A percentile compares a stretch with the other conserved stretches of the same genome.
Evolutionary conservation across 2,113 vertebrate genomes (phyloP).

Genomic region (Microtus oregoni): DNA sequence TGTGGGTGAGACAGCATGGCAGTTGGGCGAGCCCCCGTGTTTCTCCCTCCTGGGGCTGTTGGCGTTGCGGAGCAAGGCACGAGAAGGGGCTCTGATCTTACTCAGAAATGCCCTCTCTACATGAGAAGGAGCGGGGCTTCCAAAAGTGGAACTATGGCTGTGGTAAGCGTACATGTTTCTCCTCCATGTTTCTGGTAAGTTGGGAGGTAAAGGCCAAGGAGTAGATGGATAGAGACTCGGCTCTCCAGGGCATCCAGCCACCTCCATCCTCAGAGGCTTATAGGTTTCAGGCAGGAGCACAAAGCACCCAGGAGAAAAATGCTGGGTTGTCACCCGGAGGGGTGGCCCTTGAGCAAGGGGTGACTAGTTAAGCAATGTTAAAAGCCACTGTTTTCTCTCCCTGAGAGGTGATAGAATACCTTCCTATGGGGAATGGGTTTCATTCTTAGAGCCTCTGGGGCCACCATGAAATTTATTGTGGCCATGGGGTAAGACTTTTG

Average conservation of each 20-base stretch:
- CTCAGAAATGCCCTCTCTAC: background rate
- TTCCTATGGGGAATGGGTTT: background rate
- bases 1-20: background rate
- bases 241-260: background rate
- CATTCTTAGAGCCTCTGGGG: background rate
- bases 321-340: background rate
- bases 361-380: background rate
- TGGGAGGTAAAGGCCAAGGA: conserved; percentile 10
- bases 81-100: background rate
- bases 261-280: background rate
- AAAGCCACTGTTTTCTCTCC: background rate
- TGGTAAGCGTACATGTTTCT: background rate
- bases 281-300: background rate
- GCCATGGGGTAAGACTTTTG: background rate
- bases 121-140: background rate
- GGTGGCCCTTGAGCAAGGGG: background rate
- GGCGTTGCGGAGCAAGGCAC: accelerated
- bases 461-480: background rate
- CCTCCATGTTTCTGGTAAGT: background rate
- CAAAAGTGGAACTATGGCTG: background rate
- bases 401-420: background rate
- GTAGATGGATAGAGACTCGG: background rate
- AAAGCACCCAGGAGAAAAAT: background rate
- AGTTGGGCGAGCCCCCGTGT: background rate
- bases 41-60: background rate